phyloP scores from a whole-genome alignment of 1,140 invertebrate genomes.

The Adelges cooleyi region DNA sequence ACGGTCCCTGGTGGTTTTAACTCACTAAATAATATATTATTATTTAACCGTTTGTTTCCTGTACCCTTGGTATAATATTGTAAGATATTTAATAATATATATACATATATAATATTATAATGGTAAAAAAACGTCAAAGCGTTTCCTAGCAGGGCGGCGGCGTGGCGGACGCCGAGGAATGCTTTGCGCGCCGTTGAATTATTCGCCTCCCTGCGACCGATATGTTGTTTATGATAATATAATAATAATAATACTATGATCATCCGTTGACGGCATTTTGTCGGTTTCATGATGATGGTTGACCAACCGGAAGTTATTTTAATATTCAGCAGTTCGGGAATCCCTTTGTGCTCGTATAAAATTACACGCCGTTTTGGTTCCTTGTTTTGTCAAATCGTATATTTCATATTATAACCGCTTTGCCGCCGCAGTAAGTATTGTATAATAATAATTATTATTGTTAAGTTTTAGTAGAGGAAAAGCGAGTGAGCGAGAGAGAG shows the following conservation, averaged over 20 bases:
- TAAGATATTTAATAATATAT: background rate
- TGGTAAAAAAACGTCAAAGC: constrained; percentile 12
- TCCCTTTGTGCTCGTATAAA: constrained; percentile 6
- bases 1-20: no score
- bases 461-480: background rate
- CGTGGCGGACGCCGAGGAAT: background rate
- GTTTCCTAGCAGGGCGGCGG: no score
- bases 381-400: constrained; percentile 24
- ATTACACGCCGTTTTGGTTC: constrained; percentile 10
- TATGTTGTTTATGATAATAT: background rate
- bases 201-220: background rate
- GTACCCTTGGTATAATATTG: background rate
- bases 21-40: no score
- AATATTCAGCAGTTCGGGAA: constrained; percentile 22
- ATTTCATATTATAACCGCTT: background rate
- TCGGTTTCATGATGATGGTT: constrained; percentile 15
- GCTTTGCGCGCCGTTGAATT: no score
- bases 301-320: constrained; percentile 28
- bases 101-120: background rate
- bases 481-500: no score
- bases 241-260: no score
- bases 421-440: background rate
- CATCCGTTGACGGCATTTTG: no score
- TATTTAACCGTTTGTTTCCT: no score
- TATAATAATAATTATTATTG: constrained; percentile 6